Conservation (phyloP, 2,797 vertebrate genomes). For the Myioborus melanocephalus region DNA sequence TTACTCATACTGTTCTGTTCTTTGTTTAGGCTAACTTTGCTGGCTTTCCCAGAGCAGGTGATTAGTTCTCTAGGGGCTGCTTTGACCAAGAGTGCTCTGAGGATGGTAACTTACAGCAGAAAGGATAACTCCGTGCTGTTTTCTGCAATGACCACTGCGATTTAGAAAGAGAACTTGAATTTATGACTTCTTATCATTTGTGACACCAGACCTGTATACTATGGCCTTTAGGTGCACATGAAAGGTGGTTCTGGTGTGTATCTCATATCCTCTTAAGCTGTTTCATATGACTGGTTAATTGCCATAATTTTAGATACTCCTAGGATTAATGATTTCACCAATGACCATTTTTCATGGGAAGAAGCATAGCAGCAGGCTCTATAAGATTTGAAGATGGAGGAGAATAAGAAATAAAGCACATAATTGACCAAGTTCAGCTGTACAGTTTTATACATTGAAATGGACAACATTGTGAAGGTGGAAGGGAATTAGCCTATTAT, state of each 20-base stretch:
- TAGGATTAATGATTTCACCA: not conserved
- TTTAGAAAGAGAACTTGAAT: not conserved
- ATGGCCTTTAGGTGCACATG: not conserved
- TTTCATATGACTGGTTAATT: not conserved
- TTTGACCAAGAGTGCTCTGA: not conserved
- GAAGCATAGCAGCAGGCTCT: not conserved
- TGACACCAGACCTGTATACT: not conserved
- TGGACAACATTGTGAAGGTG: not conserved
- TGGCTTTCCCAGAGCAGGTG: not conserved
- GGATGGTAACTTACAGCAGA: not conserved
- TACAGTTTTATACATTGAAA: not conserved
- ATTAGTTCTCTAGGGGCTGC: not conserved
- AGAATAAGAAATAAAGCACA: not conserved
- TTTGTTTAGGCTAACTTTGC: not conserved
- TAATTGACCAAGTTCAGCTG: not conserved
- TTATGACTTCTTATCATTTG: not conserved
- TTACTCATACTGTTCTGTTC: not conserved
- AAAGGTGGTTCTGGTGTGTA: not conserved
- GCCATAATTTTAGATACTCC: not conserved
- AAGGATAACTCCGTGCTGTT: not conserved
- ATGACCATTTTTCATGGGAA: not conserved
- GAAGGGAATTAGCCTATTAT: not conserved
- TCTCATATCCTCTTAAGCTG: not conserved
- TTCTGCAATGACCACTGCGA: not conserved
- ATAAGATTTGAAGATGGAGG: not conserved